Evolutionary conservation across 2,797 vertebrate species (phyloP).

Genomic region (Rhinophrynus dorsalis): DNA sequence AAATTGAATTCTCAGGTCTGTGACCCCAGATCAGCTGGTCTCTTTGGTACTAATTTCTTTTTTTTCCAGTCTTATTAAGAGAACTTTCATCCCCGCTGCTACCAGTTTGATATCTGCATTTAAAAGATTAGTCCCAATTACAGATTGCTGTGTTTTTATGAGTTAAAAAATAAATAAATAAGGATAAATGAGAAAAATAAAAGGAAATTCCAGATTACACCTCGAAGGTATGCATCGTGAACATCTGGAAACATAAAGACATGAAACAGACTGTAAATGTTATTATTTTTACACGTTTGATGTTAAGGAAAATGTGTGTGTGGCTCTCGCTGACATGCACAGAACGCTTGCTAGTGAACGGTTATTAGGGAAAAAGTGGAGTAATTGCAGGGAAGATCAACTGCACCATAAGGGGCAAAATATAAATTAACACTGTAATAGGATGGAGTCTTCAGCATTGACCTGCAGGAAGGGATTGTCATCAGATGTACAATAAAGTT

Average conservation of each 20-base stretch:
- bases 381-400: too few relatives aligned
- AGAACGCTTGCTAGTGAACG: too few relatives aligned
- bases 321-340: too few relatives aligned
- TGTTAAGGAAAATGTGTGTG: too few relatives aligned
- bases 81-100: slow-evolving; percentile 49
- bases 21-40: slow-evolving; percentile 43
- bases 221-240: slow-evolving; percentile 39
- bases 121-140: slow-evolving; percentile 57
- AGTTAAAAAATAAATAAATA: background rate
- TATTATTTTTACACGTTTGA: too few relatives aligned
- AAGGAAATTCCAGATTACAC: background rate
- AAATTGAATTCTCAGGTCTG: slow-evolving; percentile 38
- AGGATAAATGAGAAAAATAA: background rate
- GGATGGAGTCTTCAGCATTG: too few relatives aligned
- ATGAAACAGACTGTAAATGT: background rate
- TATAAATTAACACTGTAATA: too few relatives aligned
- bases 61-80: slow-evolving; percentile 60
- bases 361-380: too few relatives aligned
- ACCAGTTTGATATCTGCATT: slow-evolving; percentile 47
- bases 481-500: too few relatives aligned
- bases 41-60: slow-evolving; percentile 39
- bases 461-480: too few relatives aligned
- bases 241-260: background rate
- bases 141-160: slow-evolving; percentile 37
- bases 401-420: too few relatives aligned